Percentiles rank a stretch among this genome's conserved stretches.
phyloP scores from a whole-genome alignment of 2,113 vertebrate species.

The Mobula hypostoma region DNA sequence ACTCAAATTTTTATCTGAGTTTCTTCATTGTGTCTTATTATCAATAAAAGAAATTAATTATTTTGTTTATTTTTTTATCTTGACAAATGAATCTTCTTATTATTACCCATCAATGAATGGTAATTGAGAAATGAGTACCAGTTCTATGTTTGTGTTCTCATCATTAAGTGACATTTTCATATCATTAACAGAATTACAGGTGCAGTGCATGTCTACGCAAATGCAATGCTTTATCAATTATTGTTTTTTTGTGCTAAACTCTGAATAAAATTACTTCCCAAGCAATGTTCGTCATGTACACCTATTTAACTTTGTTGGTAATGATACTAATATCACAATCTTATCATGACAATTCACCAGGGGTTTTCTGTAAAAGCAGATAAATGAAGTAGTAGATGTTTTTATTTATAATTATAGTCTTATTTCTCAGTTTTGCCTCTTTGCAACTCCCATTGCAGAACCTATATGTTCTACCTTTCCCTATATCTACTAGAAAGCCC shows the following conservation, averaged over 20 bases:
- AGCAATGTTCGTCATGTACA: background rate
- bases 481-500: background rate
- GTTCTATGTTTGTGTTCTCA: slow-evolving; percentile 13
- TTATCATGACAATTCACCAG: background rate
- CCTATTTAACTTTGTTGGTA: background rate
- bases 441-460: background rate
- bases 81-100: background rate
- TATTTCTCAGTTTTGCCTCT: background rate
- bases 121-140: background rate
- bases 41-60: background rate
- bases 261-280: background rate
- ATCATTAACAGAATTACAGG: background rate
- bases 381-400: background rate
- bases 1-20: no score
- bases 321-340: background rate
- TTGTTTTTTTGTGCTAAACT: background rate
- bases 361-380: background rate
- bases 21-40: background rate
- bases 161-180: background rate
- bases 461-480: background rate
- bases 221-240: background rate
- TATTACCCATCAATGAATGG: background rate
- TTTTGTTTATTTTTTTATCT: background rate
- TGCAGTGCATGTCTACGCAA: background rate
- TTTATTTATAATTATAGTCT: background rate